Evolutionary conservation across 2,888 invertebrate species (phyloP).

Genomic region (Pharmacophagus antenor): DNA sequence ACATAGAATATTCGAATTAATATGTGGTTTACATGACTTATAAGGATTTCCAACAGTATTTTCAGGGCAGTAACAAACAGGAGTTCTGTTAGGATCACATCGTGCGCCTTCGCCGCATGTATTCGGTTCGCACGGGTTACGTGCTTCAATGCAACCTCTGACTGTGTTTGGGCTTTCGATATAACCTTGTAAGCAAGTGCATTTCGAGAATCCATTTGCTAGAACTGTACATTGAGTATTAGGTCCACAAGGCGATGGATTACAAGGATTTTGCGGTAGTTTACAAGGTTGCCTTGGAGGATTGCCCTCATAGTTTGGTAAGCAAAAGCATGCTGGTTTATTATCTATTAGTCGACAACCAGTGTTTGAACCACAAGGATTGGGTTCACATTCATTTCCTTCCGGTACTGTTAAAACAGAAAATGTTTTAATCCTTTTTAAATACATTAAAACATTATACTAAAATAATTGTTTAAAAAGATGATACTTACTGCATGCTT

Average conservation of each 20-base stretch:
- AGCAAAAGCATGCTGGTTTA: slow-evolving; percentile 91
- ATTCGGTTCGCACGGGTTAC: slow-evolving; percentile 91
- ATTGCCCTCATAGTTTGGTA: slow-evolving; percentile 92
- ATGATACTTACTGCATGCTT: slow-evolving; percentile 90
- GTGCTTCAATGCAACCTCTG: slow-evolving; percentile 89
- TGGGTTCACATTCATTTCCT: slow-evolving; percentile 90
- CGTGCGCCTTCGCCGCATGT: slow-evolving; percentile 89
- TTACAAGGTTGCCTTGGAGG: slow-evolving; percentile 87
- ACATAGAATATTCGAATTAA: slow-evolving; percentile 84
- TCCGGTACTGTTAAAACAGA: slow-evolving; percentile 86
- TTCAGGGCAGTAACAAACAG: slow-evolving; percentile 93
- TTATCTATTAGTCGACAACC: slow-evolving; percentile 89
- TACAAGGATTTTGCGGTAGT: slow-evolving; percentile 89
- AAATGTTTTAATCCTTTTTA: not conserved
- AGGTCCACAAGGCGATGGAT: slow-evolving; percentile 92
- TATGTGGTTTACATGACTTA: slow-evolving; percentile 83
- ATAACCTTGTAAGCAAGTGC: slow-evolving; percentile 91
- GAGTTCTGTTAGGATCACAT: slow-evolving; percentile 88
- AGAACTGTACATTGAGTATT: slow-evolving; percentile 91
- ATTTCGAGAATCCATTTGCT: slow-evolving; percentile 90
- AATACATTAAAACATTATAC: not conserved
- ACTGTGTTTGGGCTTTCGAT: slow-evolving; percentile 94
- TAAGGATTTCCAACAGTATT: slow-evolving; percentile 91
- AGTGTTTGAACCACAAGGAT: slow-evolving; percentile 91
- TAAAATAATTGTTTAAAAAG: not conserved